These are phyloP conservation scores for Cabera pusaria DNA, from an alignment of 2,888 invertebrate genomes.

Conservation along the genomic window DNA sequence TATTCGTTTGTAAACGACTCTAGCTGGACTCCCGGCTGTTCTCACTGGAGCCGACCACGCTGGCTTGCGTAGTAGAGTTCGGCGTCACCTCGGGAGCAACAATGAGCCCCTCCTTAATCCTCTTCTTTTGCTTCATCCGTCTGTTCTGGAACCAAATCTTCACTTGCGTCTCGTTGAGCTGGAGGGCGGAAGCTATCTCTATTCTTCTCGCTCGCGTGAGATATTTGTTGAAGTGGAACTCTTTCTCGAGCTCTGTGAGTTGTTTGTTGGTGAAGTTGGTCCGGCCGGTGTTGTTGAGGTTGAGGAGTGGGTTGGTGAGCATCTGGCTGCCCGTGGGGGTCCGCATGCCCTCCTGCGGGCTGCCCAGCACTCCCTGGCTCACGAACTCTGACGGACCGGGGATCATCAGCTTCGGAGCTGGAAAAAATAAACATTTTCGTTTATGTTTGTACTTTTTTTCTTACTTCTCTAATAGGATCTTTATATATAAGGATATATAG, in stretches of 20 bases:
- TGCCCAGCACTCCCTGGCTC: constrained; percentile 72
- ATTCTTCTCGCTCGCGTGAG: constrained; percentile 97
- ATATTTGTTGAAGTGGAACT: constrained; percentile 99
- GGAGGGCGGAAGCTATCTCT: constrained; percentile 98
- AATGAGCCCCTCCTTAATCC: constrained; percentile 96
- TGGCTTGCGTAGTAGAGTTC: constrained; percentile 62
- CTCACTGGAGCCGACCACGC: constrained; percentile 84
- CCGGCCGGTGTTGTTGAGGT: constrained; percentile 92
- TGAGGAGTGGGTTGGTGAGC: constrained; percentile 73
- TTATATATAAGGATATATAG: no score
- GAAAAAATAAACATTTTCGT: constrained; percentile 45
- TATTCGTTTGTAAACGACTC: constrained; percentile 32
- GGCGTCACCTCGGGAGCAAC: constrained; percentile 79
- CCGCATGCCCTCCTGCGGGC: constrained; percentile 72
- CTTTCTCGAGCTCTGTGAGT: constrained; percentile 99
- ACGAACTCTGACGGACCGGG: constrained; percentile 75
- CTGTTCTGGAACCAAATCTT: constrained; percentile 99
- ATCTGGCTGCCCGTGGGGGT: constrained; percentile 77
- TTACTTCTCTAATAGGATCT: no score
- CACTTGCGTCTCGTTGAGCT: constrained; percentile 98
- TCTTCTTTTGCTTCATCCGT: constrained; percentile 98
- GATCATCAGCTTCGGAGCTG: constrained; percentile 87
- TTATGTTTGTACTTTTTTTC: no score
- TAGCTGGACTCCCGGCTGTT: constrained; percentile 89
- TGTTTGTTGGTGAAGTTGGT: constrained; percentile 99